These are phyloP conservation scores for Procavia capensis DNA, from an alignment of 2,113 vertebrate genomes.

Conservation along the genomic window DNA sequence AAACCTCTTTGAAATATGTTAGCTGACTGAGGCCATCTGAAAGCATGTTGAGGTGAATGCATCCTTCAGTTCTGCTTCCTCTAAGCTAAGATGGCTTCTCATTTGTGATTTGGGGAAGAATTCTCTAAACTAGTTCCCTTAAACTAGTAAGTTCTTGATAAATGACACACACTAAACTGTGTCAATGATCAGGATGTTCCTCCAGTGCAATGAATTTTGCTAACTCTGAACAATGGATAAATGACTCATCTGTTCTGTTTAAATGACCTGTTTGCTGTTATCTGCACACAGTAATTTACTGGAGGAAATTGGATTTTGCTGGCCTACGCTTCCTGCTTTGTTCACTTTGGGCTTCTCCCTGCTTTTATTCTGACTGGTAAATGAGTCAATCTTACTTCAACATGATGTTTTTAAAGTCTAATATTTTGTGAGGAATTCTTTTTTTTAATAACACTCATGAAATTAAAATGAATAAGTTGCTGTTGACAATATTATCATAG, in stretches of 20 bases:
- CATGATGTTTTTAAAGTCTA: constrained; percentile 57
- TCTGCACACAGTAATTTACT: constrained; percentile 73
- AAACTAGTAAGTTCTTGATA: constrained; percentile 62
- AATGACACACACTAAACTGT: constrained; percentile 53
- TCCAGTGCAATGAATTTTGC: constrained; percentile 56
- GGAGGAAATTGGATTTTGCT: constrained; percentile 76
- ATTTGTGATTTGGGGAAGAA: constrained; percentile 28
- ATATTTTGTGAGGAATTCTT: constrained; percentile 45
- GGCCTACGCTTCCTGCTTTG: constrained; percentile 66
- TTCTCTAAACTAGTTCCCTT: constrained; percentile 45
- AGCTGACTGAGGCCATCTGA: neutral
- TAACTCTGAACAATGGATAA: constrained; percentile 72
- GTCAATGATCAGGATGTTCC: constrained; percentile 56
- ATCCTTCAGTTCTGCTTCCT: neutral
- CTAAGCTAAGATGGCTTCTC: constrained; percentile 11
- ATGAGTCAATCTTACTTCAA: constrained; percentile 68
- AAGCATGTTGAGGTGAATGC: neutral
- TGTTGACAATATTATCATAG: constrained; percentile 22
- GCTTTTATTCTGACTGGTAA: constrained; percentile 59
- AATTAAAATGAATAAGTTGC: constrained; percentile 61
- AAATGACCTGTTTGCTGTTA: constrained; percentile 74
- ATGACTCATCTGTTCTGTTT: constrained; percentile 61
- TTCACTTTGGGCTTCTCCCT: constrained; percentile 44
- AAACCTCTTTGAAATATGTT: neutral
- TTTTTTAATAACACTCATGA: constrained; percentile 33